phyloP scores from a whole-genome alignment of 2,888 invertebrate species.

The Allygus modestus region DNA sequence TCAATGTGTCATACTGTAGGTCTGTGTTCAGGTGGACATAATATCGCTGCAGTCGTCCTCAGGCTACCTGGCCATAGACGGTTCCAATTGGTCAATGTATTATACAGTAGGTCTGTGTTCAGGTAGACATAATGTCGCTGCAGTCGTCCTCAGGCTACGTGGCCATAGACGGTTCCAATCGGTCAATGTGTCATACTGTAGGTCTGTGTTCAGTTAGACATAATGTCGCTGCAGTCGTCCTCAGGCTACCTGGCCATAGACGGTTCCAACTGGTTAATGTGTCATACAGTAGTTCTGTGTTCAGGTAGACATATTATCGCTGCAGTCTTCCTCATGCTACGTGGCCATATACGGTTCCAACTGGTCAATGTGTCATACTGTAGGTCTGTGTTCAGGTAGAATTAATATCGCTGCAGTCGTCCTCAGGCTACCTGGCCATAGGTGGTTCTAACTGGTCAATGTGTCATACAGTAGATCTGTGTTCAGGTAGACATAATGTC shows the following conservation, averaged over 20 bases:
- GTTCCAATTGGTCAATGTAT: slow-evolving; percentile 89
- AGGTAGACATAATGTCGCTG: slow-evolving; percentile 11
- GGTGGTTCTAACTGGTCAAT: slow-evolving; percentile 89
- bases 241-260: slow-evolving; percentile 78
- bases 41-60: background rate
- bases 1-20: no score
- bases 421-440: slow-evolving; percentile 75
- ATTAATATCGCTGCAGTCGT: background rate
- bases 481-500: slow-evolving; percentile 9
- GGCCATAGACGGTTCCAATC: slow-evolving; percentile 85
- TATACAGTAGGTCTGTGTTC: no score
- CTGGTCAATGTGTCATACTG: no score
- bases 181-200: no score
- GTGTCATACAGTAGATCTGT: no score
- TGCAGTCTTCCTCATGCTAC: background rate
- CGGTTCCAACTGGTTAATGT: slow-evolving; percentile 89
- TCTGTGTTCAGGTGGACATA: slow-evolving; percentile 15
- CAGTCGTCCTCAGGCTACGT: slow-evolving; percentile 70
- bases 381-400: slow-evolving; percentile 15
- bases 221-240: background rate
- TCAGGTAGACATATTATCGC: background rate
- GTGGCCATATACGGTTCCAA: slow-evolving; percentile 85
- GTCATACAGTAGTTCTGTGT: no score
- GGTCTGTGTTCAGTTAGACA: slow-evolving; percentile 3
- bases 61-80: slow-evolving; percentile 79